These are phyloP conservation scores for Drosophila yooni DNA, from an alignment of 2,888 invertebrate genomes.

Conservation along the genomic window DNA sequence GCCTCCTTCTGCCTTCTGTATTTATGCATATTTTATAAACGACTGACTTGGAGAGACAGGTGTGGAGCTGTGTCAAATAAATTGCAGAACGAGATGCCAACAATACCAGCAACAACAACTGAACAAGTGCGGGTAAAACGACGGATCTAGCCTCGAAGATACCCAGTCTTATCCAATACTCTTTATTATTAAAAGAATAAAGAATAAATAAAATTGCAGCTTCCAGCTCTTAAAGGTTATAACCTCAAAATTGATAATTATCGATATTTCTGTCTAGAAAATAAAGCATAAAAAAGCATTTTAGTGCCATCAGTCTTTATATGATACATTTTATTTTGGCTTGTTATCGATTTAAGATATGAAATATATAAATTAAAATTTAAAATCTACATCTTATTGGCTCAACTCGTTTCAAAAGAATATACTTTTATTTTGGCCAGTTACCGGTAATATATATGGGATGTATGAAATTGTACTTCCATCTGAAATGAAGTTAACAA, in stretches of 20 bases:
- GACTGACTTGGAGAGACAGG: neutral
- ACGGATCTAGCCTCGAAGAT: neutral
- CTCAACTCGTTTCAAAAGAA: neutral
- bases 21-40: conserved; percentile 64
- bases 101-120: conserved; percentile 15
- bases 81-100: conserved; percentile 52
- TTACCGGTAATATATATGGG: neutral
- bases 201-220: neutral
- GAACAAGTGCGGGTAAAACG: neutral
- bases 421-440: neutral
- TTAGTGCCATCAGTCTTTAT: neutral
- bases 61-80: conserved; percentile 41
- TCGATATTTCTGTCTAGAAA: neutral
- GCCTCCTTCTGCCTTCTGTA: conserved; percentile 25
- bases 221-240: neutral
- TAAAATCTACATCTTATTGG: too few species aligned
- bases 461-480: neutral
- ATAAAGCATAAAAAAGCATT: neutral
- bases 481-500: neutral
- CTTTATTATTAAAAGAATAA: too few species aligned
- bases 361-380: too few species aligned
- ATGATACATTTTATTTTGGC: too few species aligned
- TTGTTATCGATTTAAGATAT: too few species aligned
- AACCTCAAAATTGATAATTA: neutral
- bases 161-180: neutral